Evolutionary conservation across 2,888 invertebrate genomes (phyloP).

Genomic region (Xanthia icteritia): DNA sequence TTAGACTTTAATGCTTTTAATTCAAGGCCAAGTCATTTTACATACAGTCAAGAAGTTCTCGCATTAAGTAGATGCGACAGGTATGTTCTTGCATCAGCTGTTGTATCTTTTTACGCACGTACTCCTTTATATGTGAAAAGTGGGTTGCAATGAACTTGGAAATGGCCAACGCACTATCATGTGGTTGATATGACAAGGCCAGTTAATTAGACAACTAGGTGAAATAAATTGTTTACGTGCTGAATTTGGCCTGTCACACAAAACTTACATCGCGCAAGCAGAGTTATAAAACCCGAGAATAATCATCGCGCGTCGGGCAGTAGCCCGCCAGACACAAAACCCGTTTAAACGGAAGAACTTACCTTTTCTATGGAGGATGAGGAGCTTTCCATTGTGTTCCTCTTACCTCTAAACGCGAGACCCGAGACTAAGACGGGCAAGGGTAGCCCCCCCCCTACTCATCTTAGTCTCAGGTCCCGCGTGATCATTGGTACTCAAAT

Average conservation of each 20-base stretch:
- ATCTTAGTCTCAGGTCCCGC: no score
- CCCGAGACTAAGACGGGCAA: no score
- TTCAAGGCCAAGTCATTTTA: constrained; percentile 35
- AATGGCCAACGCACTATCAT: not conserved
- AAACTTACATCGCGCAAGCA: not conserved
- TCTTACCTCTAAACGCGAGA: no score
- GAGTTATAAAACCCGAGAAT: no score
- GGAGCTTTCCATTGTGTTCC: no score
- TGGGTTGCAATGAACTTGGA: constrained; percentile 38
- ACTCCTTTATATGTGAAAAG: constrained; percentile 36
- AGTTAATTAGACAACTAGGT: not conserved
- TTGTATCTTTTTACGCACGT: constrained; percentile 42
- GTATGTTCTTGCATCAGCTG: constrained; percentile 19
- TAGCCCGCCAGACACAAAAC: no score
- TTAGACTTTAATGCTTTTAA: not conserved
- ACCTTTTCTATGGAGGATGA: no score
- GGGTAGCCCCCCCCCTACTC: no score
- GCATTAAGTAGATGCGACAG: not conserved
- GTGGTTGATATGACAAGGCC: not conserved
- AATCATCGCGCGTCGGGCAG: no score
- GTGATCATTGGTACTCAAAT: not conserved
- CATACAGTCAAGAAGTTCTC: constrained; percentile 18
- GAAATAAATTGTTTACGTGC: not conserved
- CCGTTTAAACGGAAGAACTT: no score
- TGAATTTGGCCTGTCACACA: not conserved